Evolutionary conservation across 1,140 invertebrate species (phyloP), one percentile per base, ranked within the genome.

Genomic region (Archivesica marissinica): DNA sequence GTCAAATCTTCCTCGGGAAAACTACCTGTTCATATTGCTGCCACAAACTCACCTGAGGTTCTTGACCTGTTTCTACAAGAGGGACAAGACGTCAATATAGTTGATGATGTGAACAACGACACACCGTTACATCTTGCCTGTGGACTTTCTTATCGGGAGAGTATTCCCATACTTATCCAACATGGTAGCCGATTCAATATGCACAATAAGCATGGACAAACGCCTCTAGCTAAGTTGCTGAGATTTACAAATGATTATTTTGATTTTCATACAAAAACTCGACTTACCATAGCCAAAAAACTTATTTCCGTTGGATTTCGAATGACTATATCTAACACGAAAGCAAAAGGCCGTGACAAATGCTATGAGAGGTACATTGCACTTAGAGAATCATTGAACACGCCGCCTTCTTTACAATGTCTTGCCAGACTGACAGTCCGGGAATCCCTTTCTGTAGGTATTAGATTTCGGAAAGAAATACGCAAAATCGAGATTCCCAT

Each of bases 51-150:
- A 0, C 56, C 70, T 30, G 52, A 81, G 6, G 61, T 86, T 13
- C 35, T 91, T 28, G 44, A 64, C 28, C 54, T 54, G 20, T 38
- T 91, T n/a, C 15, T 87, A 2, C 25, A 86, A 0, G 61, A 79
- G 13, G 90, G 88, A 33, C 88, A 86, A 86, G 90, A 91, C 78
- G 89, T 91, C 56, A 89, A 86, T 50, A 41, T 74, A 25, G 52
- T 50, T 28, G 89, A 91, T 52, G 56, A 50, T 61, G 59, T 91
- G 11, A 86, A 86, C 20, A 70, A 76, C 0, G 88, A 90, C 28
- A 91, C 90, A 9, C 89, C 90, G 13, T 47, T 91, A 13, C 90
- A 91, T 66, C 50, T 90, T 13, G 90, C 90, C 0, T 91, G 90
- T 68, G 33, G 72, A 9, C 74, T 87, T 41, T 87, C 84, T 33